These are phyloP conservation scores for Corythoichthys haematopterus DNA, from an alignment of 2,113 vertebrate species.

Conservation along the genomic window DNA sequence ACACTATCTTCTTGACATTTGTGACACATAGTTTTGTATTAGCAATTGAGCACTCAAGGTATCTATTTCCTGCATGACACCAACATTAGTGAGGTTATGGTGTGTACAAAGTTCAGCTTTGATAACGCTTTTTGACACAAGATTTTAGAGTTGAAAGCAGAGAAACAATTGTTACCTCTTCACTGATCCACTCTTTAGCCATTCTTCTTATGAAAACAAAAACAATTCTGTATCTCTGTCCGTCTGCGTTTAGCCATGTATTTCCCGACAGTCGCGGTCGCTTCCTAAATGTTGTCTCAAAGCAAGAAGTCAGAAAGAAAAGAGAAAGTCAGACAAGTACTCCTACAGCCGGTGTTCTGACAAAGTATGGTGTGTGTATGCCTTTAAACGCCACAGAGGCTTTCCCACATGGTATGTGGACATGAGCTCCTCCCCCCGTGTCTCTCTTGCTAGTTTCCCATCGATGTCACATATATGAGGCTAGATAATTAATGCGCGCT, in stretches of 20 bases:
- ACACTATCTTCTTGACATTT: no score
- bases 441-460: background rate
- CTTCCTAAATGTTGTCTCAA: constrained; percentile 14
- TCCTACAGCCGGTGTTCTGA: constrained; percentile 6
- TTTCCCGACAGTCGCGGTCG: constrained; percentile 31
- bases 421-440: constrained; percentile 57
- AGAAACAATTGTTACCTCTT: constrained; percentile 59
- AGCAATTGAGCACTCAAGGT: background rate
- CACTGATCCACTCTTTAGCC: constrained; percentile 41
- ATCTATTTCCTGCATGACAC: background rate
- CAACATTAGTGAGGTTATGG: background rate
- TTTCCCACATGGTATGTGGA: constrained; percentile 46
- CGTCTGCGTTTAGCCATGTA: background rate
- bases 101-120: constrained; percentile 45
- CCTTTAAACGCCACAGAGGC: constrained; percentile 13
- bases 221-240: background rate
- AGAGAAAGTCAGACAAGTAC: constrained; percentile 8
- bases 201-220: constrained; percentile 49
- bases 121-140: background rate
- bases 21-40: background rate
- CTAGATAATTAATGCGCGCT: no score
- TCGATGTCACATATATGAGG: no score
- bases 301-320: constrained; percentile 9
- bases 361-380: background rate
- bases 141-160: background rate